phyloP scores from a whole-genome alignment of 2,797 vertebrate species.

The Poeciliopsis presidionis region DNA sequence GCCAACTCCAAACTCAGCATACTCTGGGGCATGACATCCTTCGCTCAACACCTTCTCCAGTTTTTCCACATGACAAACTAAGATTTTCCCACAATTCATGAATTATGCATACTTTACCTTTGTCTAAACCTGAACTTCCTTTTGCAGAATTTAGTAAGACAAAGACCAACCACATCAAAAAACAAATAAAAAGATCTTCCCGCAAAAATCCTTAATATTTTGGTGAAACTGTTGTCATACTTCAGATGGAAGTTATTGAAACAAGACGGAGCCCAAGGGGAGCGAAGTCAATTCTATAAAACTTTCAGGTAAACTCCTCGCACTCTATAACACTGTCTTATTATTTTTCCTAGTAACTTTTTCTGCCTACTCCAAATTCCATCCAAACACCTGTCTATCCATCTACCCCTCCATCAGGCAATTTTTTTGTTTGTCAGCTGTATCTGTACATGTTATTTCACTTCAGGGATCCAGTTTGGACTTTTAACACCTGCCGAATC shows the following conservation, averaged over 20 bases:
- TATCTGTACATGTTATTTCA: constrained; percentile 36
- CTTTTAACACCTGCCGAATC: constrained; percentile 52
- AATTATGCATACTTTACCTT: constrained; percentile 11
- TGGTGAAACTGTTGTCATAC: constrained; percentile 29
- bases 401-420: constrained; percentile 13
- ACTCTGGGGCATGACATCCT: constrained; percentile 29
- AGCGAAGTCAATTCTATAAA: constrained; percentile 45
- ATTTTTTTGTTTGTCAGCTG: constrained; percentile 5
- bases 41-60: constrained; percentile 23
- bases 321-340: constrained; percentile 18
- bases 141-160: background rate
- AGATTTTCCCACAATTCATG: background rate
- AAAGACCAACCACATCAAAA: constrained; percentile 25
- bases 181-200: constrained; percentile 14
- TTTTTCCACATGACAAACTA: constrained; percentile 26
- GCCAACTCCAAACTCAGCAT: constrained; percentile 19
- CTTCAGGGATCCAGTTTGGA: constrained; percentile 26
- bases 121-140: constrained; percentile 6
- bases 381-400: constrained; percentile 1
- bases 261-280: constrained; percentile 42
- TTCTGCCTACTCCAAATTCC: constrained; percentile 3
- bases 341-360: constrained; percentile 2
- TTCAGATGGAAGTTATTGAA: constrained; percentile 42
- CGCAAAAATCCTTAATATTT: constrained; percentile 21
- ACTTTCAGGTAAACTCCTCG: constrained; percentile 24